Evolutionary conservation across 2,113 vertebrate species (phyloP).

Genomic region (Trogon surrucura): DNA sequence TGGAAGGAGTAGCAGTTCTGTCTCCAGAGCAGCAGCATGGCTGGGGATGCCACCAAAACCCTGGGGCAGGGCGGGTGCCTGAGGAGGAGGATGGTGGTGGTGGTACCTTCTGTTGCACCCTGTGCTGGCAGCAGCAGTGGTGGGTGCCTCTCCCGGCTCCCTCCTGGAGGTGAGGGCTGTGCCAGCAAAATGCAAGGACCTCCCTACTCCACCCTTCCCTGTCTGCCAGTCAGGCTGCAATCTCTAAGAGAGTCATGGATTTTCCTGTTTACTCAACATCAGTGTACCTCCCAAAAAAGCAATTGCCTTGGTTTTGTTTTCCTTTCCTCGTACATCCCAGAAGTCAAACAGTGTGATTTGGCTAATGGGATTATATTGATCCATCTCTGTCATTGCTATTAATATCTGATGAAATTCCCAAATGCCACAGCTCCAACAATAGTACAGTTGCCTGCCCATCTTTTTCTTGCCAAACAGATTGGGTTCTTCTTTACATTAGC

Average conservation of each 20-base stretch:
- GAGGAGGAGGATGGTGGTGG: not conserved
- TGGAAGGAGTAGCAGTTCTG: not conserved
- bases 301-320: not conserved
- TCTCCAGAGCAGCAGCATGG: not conserved
- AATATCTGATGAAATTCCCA: not conserved
- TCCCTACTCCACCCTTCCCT: not conserved
- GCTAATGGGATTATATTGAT: constrained; percentile 18
- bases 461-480: not conserved
- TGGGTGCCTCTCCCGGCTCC: not conserved
- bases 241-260: not conserved
- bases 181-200: not conserved
- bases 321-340: not conserved
- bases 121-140: fast-evolving
- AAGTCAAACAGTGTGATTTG: not conserved
- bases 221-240: not conserved
- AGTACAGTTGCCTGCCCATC: not conserved
- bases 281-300: not conserved
- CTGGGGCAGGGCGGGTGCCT: not conserved
- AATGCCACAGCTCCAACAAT: not conserved
- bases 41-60: not conserved
- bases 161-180: not conserved
- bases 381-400: not conserved
- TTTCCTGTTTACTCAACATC: not conserved
- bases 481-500: not conserved
- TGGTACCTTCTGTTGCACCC: not conserved